Base-by-base conservation (phyloP, 2,797 vertebrate genomes). In the Poeciliopsis infans region DNA sequence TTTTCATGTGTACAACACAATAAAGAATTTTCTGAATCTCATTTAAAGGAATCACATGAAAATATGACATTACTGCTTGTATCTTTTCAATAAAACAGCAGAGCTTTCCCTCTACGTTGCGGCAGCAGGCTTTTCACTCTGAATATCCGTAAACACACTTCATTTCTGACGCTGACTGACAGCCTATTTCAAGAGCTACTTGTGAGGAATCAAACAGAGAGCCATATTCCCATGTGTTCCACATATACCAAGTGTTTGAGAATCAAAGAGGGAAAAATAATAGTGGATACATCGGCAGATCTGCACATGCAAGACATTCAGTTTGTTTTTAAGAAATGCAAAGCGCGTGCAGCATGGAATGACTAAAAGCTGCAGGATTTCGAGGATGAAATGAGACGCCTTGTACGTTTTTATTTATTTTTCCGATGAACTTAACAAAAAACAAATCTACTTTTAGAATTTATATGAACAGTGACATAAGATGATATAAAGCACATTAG, bases 301-400 rank as follows among this genome's bases (percentile, higher is more conserved):
- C 64, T 68, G 64, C 18, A 36, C 59, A 61, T 13, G 16, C 59
- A 66, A 66, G 36, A 41, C 23, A n/a, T 64, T 46, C 2, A 8
- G 53, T 72, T 80, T 76, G 33, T 76, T 76, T 72, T 79, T 28
- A 53, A 76, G 39, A 83, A 87, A 88, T 43, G 11, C 66, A 53
- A 61, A 81, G 81, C 8, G 2, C 0, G 13, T 68, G 20, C 12
- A 23, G 36, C 8, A 41, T 13, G 20, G 64, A 41, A 66, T 36
- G 33, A 20, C 73, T 77, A 31, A 41, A 49, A 85, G 70, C 69
- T 75, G 43, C 36, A 64, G 31, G 5, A 76, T 36, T 72, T 68
- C 23, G 7, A 72, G 33, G 78, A 75, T 20, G 12, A 47, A 73
- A 75, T 31, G 13, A 76, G 64, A 46, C 59, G 51, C 71, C 66